phyloP scores from a whole-genome alignment of 2,113 vertebrate genomes.

The Brienomyrus brachyistius region DNA sequence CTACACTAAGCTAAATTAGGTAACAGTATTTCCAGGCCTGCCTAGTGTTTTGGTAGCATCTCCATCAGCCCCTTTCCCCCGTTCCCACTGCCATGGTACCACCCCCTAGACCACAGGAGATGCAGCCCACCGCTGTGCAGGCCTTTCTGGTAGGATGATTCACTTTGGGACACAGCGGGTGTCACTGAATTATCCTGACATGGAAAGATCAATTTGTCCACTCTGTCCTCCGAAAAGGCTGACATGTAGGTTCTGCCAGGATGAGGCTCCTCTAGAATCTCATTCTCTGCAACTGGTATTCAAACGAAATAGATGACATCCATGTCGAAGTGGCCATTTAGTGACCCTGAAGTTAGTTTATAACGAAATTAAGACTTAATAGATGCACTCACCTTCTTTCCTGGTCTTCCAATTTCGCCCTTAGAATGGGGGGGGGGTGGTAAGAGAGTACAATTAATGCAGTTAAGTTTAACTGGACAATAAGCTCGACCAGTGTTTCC shows the following conservation, averaged over 20 bases:
- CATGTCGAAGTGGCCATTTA: neutral
- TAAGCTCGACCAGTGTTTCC: neutral
- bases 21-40: slow-evolving; percentile 41
- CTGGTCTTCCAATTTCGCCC: slow-evolving; percentile 95
- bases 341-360: neutral
- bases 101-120: neutral
- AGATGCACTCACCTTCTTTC: slow-evolving; percentile 83
- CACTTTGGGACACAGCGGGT: neutral
- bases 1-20: slow-evolving; percentile 68
- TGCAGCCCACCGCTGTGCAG: neutral
- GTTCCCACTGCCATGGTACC: neutral
- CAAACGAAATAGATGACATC: neutral
- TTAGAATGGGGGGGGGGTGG: slow-evolving; percentile 48
- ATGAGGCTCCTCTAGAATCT: neutral
- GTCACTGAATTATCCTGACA: neutral
- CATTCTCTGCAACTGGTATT: neutral
- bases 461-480: neutral
- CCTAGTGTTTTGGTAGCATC: neutral
- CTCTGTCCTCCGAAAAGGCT: neutral
- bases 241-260: neutral
- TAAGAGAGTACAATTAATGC: neutral
- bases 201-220: neutral
- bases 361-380: neutral
- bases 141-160: neutral
- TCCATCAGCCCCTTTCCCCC: neutral